These are phyloP conservation scores for Caiman crocodilus DNA, from an alignment of 2,797 vertebrate species.

Conservation along the genomic window DNA sequence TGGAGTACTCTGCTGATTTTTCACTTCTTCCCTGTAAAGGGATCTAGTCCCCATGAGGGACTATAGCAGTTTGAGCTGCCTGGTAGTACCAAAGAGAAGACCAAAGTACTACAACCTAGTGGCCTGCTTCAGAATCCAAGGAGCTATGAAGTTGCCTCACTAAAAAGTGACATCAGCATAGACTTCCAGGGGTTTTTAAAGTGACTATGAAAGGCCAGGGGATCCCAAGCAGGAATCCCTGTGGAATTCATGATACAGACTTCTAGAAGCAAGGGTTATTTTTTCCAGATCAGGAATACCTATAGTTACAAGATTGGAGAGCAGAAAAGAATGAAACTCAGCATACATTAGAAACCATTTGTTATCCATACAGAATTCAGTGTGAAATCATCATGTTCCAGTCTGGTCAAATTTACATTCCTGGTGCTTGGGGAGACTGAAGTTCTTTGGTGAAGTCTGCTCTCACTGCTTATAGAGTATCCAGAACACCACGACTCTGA, in stretches of 20 bases:
- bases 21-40: no score
- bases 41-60: no score
- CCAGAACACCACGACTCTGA: neutral
- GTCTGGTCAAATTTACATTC: neutral
- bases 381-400: neutral
- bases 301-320: neutral
- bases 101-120: no score
- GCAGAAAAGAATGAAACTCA: neutral
- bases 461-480: neutral
- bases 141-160: no score
- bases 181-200: no score
- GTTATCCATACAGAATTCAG: neutral
- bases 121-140: no score
- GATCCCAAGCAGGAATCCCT: neutral
- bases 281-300: neutral
- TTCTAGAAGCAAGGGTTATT: neutral
- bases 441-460: neutral
- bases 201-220: no score
- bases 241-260: neutral
- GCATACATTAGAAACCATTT: neutral
- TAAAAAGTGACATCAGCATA: no score
- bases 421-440: neutral
- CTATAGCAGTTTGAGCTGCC: no score
- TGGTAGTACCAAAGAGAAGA: no score
- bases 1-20: no score